Percentiles rank a stretch among this genome's conserved stretches.
Evolutionary conservation across 2,113 vertebrate genomes (phyloP).

Genomic region (Hymenochirus boettgeri): DNA sequence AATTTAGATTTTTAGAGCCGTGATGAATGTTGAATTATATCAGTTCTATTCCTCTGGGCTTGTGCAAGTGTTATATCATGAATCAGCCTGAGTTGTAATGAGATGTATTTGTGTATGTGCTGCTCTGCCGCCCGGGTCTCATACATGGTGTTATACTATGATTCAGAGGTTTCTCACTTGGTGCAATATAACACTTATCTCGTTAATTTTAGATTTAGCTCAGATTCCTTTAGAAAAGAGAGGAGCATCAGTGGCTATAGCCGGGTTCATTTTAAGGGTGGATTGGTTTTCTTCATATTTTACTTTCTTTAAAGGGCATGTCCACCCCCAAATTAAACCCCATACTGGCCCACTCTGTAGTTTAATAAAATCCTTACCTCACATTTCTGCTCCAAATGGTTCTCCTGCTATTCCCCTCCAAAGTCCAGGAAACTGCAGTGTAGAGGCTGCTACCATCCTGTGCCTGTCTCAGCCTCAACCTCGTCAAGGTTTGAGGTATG

Average conservation of each 20-base stretch:
- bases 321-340: no score
- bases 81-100: constrained; percentile 6
- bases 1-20: constrained; percentile 1
- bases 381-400: no score
- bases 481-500: no score
- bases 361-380: no score
- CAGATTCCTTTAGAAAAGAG: not conserved
- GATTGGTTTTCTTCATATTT: no score
- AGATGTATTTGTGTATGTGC: constrained; percentile 32
- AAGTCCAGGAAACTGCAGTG: no score
- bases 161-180: constrained; percentile 28
- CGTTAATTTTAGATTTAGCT: constrained; percentile 30
- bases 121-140: constrained; percentile 11
- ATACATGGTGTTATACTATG: constrained; percentile 34
- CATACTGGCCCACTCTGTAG: no score
- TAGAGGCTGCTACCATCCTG: no score
- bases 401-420: no score
- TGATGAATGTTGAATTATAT: not conserved
- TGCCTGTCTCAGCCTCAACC: no score
- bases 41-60: constrained; percentile 3
- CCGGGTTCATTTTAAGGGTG: not conserved
- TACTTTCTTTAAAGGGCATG: no score
- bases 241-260: not conserved
- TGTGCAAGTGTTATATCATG: constrained; percentile 9
- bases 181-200: constrained; percentile 27